These are phyloP conservation scores for Odontomachus brunneus DNA, from an alignment of 1,140 invertebrate species.

Conservation along the genomic window DNA sequence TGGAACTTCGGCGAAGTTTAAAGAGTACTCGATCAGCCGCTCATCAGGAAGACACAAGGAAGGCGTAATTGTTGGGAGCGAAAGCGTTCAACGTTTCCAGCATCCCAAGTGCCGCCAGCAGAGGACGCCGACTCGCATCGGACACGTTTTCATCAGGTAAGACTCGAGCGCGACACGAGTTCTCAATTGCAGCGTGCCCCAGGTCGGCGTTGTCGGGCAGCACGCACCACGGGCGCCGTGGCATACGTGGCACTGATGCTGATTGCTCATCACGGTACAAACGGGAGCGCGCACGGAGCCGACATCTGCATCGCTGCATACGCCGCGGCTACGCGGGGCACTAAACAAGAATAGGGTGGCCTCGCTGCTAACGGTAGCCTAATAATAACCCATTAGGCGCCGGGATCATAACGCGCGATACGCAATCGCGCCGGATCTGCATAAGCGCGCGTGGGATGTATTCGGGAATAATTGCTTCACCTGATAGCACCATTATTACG, in stretches of 20 bases:
- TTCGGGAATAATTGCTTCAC: conserved; percentile 61
- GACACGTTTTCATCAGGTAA: conserved; percentile 21
- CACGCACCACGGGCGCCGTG: conserved; percentile 8
- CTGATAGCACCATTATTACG: conserved; percentile 49
- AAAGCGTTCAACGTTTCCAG: neutral
- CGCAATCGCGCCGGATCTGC: conserved; percentile 49
- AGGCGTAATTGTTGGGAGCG: too few species aligned
- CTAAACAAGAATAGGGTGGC: conserved; percentile 62
- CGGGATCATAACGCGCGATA: conserved; percentile 47
- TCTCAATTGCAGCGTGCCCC: conserved; percentile 4
- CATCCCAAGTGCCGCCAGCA: neutral
- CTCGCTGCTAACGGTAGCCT: conserved; percentile 61
- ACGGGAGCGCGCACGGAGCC: conserved; percentile 9
- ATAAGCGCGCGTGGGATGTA: conserved; percentile 44
- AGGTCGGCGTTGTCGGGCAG: neutral
- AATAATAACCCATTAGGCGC: conserved; percentile 65
- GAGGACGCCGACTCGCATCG: too few species aligned
- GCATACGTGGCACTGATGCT: conserved; percentile 7
- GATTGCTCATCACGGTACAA: conserved; percentile 27
- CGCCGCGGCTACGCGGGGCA: conserved; percentile 9
- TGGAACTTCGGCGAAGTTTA: too few species aligned
- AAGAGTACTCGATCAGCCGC: neutral
- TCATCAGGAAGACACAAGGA: neutral
- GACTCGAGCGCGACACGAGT: conserved; percentile 37
- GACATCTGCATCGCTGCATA: conserved; percentile 53